Conservation (phyloP, 2,797 vertebrate genomes). For the Rhabdomys pumilio region DNA sequence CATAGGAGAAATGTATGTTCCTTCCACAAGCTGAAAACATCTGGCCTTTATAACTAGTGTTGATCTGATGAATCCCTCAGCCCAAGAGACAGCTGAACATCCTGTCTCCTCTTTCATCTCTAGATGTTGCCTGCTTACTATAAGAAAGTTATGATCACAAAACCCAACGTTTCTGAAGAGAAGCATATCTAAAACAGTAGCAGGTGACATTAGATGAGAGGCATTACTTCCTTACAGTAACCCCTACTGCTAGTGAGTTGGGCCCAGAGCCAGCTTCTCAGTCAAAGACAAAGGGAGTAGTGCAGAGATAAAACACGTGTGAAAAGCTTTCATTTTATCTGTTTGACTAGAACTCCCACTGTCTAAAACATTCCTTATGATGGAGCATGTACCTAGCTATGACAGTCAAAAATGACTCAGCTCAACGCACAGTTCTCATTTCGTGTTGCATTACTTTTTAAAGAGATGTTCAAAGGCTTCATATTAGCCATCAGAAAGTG, state of each 20-base stretch:
- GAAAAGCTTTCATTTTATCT: not conserved
- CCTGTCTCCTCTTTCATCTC: not conserved
- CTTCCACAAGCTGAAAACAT: not conserved
- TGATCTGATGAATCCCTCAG: not conserved
- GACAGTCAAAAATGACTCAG: not conserved
- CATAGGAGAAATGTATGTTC: not conserved
- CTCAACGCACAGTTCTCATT: not conserved
- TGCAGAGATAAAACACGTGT: not conserved
- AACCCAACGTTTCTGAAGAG: not conserved
- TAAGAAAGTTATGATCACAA: constrained; percentile 11
- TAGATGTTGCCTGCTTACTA: not conserved
- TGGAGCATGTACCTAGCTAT: not conserved
- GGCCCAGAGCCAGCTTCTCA: not conserved
- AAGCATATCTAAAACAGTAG: not conserved
- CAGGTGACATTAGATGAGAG: too few relatives aligned
- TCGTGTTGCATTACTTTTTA: not conserved
- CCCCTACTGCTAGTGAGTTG: not conserved
- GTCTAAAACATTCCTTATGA: not conserved
- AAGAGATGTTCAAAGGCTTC: constrained; percentile 2
- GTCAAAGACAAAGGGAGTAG: not conserved
- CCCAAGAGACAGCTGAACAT: not conserved
- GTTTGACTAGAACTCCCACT: not conserved
- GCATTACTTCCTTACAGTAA: not conserved
- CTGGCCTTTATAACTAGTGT: not conserved
- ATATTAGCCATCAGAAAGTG: not conserved